Evolutionary conservation across 92 coral and sea anemone species (phyloP), one percentile per base, ranked within the genome.

Genomic region (Porites rus): DNA sequence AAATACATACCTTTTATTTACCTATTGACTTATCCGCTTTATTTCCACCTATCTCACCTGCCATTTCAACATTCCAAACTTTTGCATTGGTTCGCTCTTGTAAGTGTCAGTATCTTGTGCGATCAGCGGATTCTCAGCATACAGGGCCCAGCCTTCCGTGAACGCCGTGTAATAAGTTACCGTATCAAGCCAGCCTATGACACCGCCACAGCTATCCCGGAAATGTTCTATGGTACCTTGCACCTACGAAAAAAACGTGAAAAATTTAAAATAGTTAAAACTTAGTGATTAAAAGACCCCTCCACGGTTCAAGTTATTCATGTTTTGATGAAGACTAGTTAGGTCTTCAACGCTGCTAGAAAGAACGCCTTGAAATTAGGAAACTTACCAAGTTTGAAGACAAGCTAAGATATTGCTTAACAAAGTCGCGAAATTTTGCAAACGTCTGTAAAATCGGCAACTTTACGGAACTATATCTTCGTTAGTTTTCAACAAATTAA

Each of bases 121-220:
- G 59, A 96, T 90, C 69, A 96, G 92, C 5, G 99, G 99, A 76
- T 95, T 96, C 73, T 96, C 99, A 9, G 98, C 99, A 80, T 96
- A 96, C 72, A 96, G 65, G 8, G 95, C 99, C 99, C 99, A 96
- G 18, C 99, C 99, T 65, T 96, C 99, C 5, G 96, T 95, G 70
- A 93, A 95, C 18, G 99, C 99, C 51, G 99, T 96, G 93, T 96
- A 95, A 79, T 94, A 96, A 0, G 96, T 93, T 65, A 79, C 93
- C 4, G 62, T 52, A 65, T 95, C 84, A 74, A 96, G 88, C 99
- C 99, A 96, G 22, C 94, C 86, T 63, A 95, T 93, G 8, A 92
- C 78, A n/a, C 98, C 99, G 10, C 96, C 92, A 74, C 98, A 95
- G 79, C 81, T 93, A 58, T 96, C 99, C 52, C 84, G 92, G 85